Base-by-base conservation (phyloP, 2,113 vertebrate genomes). In the Malurus cyaneus region DNA sequence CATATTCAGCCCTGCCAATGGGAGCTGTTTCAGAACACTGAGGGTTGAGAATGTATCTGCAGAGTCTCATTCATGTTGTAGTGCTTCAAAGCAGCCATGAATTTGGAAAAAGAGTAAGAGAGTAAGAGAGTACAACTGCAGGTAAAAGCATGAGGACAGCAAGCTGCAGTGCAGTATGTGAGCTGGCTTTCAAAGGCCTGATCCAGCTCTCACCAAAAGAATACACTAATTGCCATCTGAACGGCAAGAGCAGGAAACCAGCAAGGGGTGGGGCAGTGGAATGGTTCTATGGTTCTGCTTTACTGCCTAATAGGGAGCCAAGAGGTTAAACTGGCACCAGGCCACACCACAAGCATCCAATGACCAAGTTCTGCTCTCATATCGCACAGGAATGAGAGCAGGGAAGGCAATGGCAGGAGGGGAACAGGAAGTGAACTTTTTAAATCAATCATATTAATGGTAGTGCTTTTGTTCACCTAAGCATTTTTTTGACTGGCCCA, bases 271-370 rank as follows among this genome's bases (percentile, higher is more conserved):
- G 39, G 39, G 39, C 39, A 39, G 39, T 10, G 39, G 39, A 39
- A 39, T 11, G 39, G 39, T 39, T 39, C 39, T 39, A 39, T 3
- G 10, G 50, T 93, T 95, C 89, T 88, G 71, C 56, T 92, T 93
- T 76, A 76, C n/a, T 77, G 83, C 78, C 86, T 78, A 93, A 89
- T n/a, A 89, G 78, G 80, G 80, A 96, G 90, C 12, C 70, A 87
- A 92, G 64, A 91, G 86, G 89, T 81, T 82, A 65, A 77, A 86
- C 57, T 88, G 80, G 83, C 49, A 3, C 34, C 60, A 77, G 73
- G 85, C 77, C 93, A 93, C 56, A 84, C 67, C 93, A 91, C 83
- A 92, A 79, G 88, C 79, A 90, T 92, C 77, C 87, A 78, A 74
- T 61, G 73, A 86, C 73, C 87, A 88, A 80, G 18, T 78, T 93